phyloP scores from a whole-genome alignment of 1,140 invertebrate species.

The Vanessa tameamea region DNA sequence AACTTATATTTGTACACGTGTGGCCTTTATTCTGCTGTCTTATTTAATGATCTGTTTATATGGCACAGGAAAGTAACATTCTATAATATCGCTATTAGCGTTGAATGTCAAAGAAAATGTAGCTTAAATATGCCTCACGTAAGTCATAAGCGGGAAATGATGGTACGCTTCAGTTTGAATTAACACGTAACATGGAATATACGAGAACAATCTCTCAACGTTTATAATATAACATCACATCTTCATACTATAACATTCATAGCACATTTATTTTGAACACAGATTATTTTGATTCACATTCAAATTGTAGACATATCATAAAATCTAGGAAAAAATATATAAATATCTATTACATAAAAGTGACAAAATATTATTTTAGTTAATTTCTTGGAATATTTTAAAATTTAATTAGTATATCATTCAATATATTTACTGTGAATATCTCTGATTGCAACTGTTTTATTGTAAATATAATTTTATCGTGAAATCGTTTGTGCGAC shows the following conservation, averaged over 20 bases:
- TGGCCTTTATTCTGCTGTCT: constrained; percentile 22
- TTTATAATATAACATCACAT: constrained; percentile 56
- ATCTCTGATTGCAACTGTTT: constrained; percentile 47
- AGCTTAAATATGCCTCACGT: constrained; percentile 32
- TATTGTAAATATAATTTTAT: constrained; percentile 44
- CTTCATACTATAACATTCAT: constrained; percentile 67
- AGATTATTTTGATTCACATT: constrained; percentile 68
- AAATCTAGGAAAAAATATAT: constrained; percentile 70
- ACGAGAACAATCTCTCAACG: constrained; percentile 48
- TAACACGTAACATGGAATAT: constrained; percentile 44
- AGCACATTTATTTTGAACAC: constrained; percentile 70
- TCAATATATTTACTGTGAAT: constrained; percentile 54
- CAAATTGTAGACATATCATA: constrained; percentile 72
- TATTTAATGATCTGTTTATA: constrained; percentile 40
- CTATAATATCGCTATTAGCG: constrained; percentile 7
- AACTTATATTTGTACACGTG: constrained; percentile 17
- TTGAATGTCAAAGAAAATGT: constrained; percentile 32
- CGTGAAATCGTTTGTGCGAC: constrained; percentile 59
- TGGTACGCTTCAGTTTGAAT: constrained; percentile 36
- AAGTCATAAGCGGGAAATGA: constrained; percentile 30
- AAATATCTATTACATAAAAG: constrained; percentile 51
- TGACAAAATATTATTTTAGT: constrained; percentile 67
- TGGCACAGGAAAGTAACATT: constrained; percentile 47
- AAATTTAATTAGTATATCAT: constrained; percentile 48
- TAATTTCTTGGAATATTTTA: constrained; percentile 54